Percentiles rank a stretch among this genome's conserved stretches.
Conservation (phyloP, 2,888 invertebrate species). For the Patella ulyssiponensis region DNA sequence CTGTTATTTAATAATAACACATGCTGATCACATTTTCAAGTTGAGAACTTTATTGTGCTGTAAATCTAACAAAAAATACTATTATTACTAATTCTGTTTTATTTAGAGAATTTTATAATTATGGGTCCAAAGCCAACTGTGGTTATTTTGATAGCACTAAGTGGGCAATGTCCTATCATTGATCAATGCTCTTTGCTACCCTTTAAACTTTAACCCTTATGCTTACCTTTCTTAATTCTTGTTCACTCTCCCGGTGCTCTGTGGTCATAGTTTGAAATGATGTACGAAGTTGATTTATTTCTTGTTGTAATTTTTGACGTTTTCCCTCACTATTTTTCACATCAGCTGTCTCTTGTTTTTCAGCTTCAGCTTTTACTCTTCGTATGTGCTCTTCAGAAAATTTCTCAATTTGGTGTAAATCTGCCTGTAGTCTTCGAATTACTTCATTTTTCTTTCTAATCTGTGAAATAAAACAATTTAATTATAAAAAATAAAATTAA, state of each 20-base stretch:
- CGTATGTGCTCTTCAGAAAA: slow-evolving; percentile 70
- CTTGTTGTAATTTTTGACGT: slow-evolving; percentile 63
- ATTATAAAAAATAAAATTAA: no score
- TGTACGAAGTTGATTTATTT: slow-evolving; percentile 63
- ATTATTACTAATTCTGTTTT: no score
- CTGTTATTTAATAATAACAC: no score
- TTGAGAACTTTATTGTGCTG: no score
- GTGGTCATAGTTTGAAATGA: slow-evolving; percentile 64
- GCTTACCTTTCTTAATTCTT: slow-evolving; percentile 66
- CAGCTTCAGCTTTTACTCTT: slow-evolving; percentile 69
- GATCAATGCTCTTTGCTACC: no score
- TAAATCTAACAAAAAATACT: no score
- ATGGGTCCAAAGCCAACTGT: no score
- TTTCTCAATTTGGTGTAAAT: slow-evolving; percentile 70
- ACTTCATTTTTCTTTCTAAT: slow-evolving; percentile 70
- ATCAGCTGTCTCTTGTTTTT: slow-evolving; percentile 70
- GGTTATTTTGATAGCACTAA: no score
- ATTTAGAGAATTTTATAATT: no score
- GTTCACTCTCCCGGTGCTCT: slow-evolving; percentile 70
- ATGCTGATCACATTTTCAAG: no score
- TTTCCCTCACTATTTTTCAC: slow-evolving; percentile 70
- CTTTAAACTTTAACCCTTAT: no score
- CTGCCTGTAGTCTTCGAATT: slow-evolving; percentile 67
- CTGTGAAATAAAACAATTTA: slow-evolving; percentile 43
- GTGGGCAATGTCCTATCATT: no score